Percentiles rank a stretch among this genome's conserved stretches.
phyloP scores from a whole-genome alignment of 2,113 vertebrate genomes.

The Struthio camelus region DNA sequence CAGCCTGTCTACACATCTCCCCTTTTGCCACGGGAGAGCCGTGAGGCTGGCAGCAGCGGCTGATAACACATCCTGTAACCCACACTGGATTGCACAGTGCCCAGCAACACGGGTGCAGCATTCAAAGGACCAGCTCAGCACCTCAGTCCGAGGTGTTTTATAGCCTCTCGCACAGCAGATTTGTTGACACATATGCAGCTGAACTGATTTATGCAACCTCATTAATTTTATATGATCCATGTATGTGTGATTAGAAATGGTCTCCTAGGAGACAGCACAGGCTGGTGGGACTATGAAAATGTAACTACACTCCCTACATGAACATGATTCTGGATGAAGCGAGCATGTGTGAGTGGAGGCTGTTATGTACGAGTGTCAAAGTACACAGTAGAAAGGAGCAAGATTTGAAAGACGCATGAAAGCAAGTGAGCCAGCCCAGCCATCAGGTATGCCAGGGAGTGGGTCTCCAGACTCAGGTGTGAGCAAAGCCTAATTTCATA shows the following conservation, averaged over 20 bases:
- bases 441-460: not conserved
- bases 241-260: not conserved
- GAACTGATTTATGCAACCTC: not conserved
- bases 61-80: not conserved
- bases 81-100: not conserved
- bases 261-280: not conserved
- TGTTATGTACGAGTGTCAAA: not conserved
- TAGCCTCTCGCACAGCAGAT: not conserved
- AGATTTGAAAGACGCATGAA: not conserved
- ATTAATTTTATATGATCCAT: not conserved
- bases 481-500: not conserved
- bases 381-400: not conserved
- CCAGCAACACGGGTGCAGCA: accelerated
- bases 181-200: not conserved
- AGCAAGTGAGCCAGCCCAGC: not conserved
- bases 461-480: not conserved
- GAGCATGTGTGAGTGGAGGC: too few relatives aligned
- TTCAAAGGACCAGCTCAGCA: not conserved
- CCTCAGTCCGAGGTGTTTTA: not conserved
- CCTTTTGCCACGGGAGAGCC: not conserved
- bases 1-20: not conserved
- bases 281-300: not conserved
- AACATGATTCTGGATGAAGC: not conserved
- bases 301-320: not conserved
- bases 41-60: not conserved